These are phyloP conservation scores for Prunella strophiata DNA, from an alignment of 2,797 vertebrate species.

Conservation along the genomic window DNA sequence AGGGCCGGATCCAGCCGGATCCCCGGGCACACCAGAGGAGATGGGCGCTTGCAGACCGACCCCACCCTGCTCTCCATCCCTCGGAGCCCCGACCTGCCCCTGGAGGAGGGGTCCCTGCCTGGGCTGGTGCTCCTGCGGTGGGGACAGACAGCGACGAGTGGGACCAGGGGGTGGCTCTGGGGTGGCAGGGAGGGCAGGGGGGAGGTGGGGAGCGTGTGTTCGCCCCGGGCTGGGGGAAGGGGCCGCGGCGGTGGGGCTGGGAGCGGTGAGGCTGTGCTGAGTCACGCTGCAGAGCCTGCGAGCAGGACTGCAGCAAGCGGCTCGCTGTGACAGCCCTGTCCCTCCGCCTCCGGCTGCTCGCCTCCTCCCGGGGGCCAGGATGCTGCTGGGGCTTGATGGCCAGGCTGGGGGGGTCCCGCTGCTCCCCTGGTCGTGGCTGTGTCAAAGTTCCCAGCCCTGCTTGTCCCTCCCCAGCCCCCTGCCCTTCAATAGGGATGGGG, in stretches of 20 bases:
- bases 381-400: background rate
- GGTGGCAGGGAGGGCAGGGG: background rate
- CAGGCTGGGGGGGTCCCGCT: background rate
- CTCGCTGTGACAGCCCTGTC: slow-evolving; percentile 12
- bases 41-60: background rate
- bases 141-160: background rate
- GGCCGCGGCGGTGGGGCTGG: background rate
- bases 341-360: background rate
- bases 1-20: accelerated
- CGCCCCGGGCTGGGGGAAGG: background rate
- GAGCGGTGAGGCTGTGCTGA: slow-evolving; percentile 55
- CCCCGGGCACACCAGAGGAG: background rate
- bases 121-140: background rate
- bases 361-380: background rate
- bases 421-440: accelerated
- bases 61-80: accelerated
- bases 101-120: background rate
- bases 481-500: background rate
- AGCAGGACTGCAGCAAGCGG: slow-evolving; percentile 62
- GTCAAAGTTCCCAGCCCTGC: accelerated
- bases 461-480: accelerated
- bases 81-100: accelerated
- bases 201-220: background rate
- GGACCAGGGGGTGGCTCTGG: background rate
- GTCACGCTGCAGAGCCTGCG: slow-evolving; percentile 64